Base-by-base conservation (phyloP, 2,888 invertebrate species). In the Syrista parreyssii region DNA sequence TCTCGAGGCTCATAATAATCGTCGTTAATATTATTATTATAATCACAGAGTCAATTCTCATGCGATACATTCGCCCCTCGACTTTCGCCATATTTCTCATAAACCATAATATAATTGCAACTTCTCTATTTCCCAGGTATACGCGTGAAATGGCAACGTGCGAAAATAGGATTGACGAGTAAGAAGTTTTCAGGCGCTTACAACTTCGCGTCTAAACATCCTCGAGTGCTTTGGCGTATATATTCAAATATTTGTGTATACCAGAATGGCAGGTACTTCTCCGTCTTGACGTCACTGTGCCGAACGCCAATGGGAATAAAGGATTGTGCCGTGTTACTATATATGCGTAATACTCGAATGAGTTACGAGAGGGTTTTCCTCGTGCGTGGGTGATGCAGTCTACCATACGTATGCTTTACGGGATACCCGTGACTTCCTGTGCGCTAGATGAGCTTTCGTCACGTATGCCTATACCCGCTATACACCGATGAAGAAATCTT, bases 1-100 rank as follows among this genome's bases (percentile, higher is more conserved):
- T 74, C 68, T 30, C 4, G 35, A 68, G 40, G 73, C 68, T 68
- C 73, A 68, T 68, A 68, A 68, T 74, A 30, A 68, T 68, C 32
- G 36, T 68, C n/a, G 74, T 77, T 73, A 68, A 69, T 69, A 36
- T 31, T 68, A 31, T 15, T 33, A 34, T 34, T 34, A 0, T 68
- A 32, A 32, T 30, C 68, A 3, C 1, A 3, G 6, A 33, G 68
- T 36, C 35, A 35, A 40, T 68, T 55, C 23, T 23, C 9, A 23
- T 9, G 23, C 23, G 55, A 55, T 9, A 55, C 23, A 23, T 6
- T 23, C 6, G 6, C 6, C 55, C 55, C 0, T 9, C 9, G 55
- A 9, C 23, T 55, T 23, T 23, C 23, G 2, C 23, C 55, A 0
- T 55, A 9, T 23, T 1, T 23, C 9, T 9, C 23, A 6, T 9